phyloP scores from a whole-genome alignment of 2,888 invertebrate genomes.

The Anorthoa munda region DNA sequence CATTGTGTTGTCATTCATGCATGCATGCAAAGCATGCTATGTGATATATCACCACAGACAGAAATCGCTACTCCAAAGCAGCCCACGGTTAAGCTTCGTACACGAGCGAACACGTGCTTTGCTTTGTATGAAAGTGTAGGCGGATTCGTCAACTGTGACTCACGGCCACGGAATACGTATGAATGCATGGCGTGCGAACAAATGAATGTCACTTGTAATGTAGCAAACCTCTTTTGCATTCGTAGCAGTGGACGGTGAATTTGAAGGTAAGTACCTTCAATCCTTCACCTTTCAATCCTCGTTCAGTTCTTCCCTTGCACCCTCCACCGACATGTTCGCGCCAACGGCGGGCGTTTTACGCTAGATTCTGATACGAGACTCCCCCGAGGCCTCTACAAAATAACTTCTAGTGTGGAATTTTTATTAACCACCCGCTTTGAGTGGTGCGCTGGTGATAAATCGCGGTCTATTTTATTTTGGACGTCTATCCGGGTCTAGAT shows the following conservation, averaged over 20 bases:
- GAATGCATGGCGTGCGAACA: too few relatives aligned
- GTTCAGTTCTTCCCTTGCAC: conserved; percentile 56
- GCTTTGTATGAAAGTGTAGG: not conserved
- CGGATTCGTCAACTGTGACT: too few relatives aligned
- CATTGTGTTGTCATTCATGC: too few relatives aligned
- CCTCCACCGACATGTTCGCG: conserved; percentile 74
- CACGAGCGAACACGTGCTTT: too few relatives aligned
- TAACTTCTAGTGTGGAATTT: conserved; percentile 88
- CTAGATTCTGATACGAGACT: conserved; percentile 84
- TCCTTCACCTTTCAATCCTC: conserved; percentile 29
- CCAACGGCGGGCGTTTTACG: conserved; percentile 78
- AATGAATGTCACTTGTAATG: too few relatives aligned
- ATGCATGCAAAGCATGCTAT: too few relatives aligned
- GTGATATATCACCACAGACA: too few relatives aligned
- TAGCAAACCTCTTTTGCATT: not conserved
- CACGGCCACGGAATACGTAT: too few relatives aligned
- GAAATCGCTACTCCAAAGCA: too few relatives aligned
- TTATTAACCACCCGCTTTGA: conserved; percentile 84
- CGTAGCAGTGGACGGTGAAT: not conserved
- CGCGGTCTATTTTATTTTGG: conserved; percentile 64
- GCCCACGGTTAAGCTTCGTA: too few relatives aligned
- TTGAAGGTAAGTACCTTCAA: too few relatives aligned
- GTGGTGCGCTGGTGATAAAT: conserved; percentile 66
- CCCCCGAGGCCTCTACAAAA: conserved; percentile 84
- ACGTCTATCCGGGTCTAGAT: conserved; percentile 55